Percentiles rank a stretch among this genome's conserved stretches.
phyloP scores from a whole-genome alignment of 2,888 invertebrate genomes.

The Tetanocera ferruginea region DNA sequence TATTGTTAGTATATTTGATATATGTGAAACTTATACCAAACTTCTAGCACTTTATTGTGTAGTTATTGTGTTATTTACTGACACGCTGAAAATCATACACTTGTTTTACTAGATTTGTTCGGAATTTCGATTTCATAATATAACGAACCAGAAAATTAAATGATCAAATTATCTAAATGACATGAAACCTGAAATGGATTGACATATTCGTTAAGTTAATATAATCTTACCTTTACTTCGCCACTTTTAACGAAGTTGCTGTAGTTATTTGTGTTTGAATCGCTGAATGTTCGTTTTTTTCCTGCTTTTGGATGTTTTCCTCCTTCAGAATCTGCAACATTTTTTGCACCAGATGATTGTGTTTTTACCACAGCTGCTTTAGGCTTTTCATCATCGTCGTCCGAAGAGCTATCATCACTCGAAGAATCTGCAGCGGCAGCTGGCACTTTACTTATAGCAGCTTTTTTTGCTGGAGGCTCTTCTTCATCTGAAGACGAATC shows the following conservation, averaged over 20 bases:
- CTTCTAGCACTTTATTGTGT: too few species aligned
- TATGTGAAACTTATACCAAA: too few species aligned
- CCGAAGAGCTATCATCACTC: slow-evolving; percentile 44
- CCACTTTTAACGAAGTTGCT: slow-evolving; percentile 80
- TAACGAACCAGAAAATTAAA: too few species aligned
- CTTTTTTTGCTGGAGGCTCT: slow-evolving; percentile 46
- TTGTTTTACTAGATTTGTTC: too few species aligned
- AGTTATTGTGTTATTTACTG: too few species aligned
- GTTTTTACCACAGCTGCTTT: slow-evolving; percentile 42
- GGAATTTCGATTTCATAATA: too few species aligned
- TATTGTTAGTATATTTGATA: too few species aligned
- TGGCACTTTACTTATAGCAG: neutral
- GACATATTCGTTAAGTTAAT: neutral
- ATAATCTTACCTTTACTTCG: slow-evolving; percentile 60
- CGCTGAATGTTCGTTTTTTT: slow-evolving; percentile 70
- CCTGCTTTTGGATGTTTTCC: slow-evolving; percentile 53
- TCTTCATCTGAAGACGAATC: slow-evolving; percentile 39
- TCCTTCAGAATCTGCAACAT: slow-evolving; percentile 45
- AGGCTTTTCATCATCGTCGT: slow-evolving; percentile 44
- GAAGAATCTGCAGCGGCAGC: neutral
- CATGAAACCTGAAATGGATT: too few species aligned
- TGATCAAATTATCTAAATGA: too few species aligned
- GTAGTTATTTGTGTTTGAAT: slow-evolving; percentile 71
- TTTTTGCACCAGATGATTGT: neutral
- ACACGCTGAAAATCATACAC: too few species aligned